phyloP scores from a whole-genome alignment of 2,888 invertebrate species.

The Julus scanicus region DNA sequence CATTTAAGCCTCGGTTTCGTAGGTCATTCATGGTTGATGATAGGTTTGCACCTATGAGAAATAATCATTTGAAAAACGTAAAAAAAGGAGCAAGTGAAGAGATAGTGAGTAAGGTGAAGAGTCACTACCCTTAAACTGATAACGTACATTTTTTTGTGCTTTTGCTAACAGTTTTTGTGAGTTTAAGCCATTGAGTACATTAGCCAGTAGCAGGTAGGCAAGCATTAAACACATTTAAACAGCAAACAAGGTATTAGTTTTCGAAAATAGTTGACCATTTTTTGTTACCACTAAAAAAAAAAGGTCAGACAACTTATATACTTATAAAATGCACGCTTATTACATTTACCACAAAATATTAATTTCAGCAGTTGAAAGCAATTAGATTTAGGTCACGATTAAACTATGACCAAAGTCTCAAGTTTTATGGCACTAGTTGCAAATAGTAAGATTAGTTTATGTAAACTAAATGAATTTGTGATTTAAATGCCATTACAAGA shows the following conservation, averaged over 20 bases:
- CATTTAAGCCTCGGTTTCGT: neutral
- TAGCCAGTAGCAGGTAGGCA: neutral
- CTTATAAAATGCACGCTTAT: neutral
- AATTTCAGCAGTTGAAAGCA: neutral
- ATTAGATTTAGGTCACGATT: too few species aligned
- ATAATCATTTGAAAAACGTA: neutral
- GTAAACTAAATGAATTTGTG: too few species aligned
- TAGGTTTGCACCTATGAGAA: neutral
- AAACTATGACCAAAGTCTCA: too few species aligned
- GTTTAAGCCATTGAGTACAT: conserved; percentile 37
- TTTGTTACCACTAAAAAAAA: neutral
- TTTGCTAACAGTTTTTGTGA: neutral
- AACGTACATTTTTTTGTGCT: neutral
- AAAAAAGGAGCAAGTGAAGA: neutral
- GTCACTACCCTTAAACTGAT: conserved; percentile 26
- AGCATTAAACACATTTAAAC: neutral
- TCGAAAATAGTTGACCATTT: neutral
- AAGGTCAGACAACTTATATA: neutral
- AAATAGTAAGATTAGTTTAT: too few species aligned
- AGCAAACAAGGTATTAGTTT: neutral
- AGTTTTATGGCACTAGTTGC: too few species aligned
- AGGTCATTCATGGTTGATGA: conserved; percentile 12
- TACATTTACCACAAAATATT: conserved; percentile 17
- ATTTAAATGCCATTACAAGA: neutral
- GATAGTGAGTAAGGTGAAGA: conserved; percentile 6